These are phyloP conservation scores for Perccottus glenii DNA, from an alignment of 2,113 vertebrate species.

Conservation along the genomic window DNA sequence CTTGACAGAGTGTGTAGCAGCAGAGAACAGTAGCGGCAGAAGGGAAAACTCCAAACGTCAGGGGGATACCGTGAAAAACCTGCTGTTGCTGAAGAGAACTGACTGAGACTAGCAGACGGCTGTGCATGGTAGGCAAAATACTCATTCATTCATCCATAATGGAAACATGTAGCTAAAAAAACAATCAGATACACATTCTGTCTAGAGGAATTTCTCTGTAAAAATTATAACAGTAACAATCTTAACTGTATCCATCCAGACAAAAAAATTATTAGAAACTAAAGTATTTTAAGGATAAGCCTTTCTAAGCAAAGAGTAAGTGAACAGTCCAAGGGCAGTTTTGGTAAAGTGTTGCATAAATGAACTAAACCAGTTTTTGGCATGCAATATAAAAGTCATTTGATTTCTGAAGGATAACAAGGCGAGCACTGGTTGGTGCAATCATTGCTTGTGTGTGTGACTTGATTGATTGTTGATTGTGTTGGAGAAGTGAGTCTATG, in stretches of 20 bases:
- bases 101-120: conserved; percentile 34
- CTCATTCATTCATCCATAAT: conserved; percentile 6
- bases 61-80: conserved; percentile 41
- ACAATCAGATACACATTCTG: conserved; percentile 30
- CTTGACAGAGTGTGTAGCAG: conserved; percentile 59
- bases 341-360: conserved; percentile 27
- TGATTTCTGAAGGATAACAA: conserved; percentile 19
- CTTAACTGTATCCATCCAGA: too few relatives aligned
- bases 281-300: neutral
- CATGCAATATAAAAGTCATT: conserved; percentile 2
- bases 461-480: conserved; percentile 53
- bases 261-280: neutral
- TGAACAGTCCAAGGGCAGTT: conserved; percentile 19
- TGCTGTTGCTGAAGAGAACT: conserved; percentile 43
- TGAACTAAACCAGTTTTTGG: conserved; percentile 3
- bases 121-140: conserved; percentile 58
- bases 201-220: conserved; percentile 16
- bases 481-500: conserved; percentile 36
- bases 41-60: conserved; percentile 18
- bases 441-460: conserved; percentile 28
- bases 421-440: conserved; percentile 13
- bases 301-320: neutral
- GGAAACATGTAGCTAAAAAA: conserved; percentile 3
- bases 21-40: conserved; percentile 36
- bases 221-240: too few relatives aligned